Percentiles rank a stretch among this genome's conserved stretches.
phyloP scores from a whole-genome alignment of 2,888 invertebrate species.

The Melinopterus prodromus region DNA sequence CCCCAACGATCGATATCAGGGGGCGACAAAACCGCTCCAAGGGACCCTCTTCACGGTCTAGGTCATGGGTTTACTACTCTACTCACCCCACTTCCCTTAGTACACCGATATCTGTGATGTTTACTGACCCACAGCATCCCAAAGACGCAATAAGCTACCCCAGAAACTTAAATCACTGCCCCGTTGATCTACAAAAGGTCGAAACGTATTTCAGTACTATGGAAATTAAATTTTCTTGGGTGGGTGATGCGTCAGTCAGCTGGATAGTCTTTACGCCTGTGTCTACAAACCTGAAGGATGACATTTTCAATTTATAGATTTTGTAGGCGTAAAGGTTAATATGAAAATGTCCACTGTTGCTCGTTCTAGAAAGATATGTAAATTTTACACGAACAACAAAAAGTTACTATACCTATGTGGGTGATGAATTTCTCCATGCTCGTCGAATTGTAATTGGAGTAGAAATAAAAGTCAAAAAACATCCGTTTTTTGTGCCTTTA shows the following conservation, averaged over 20 bases:
- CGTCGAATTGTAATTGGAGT: too few relatives aligned
- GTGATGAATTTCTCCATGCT: too few relatives aligned
- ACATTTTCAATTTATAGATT: background rate
- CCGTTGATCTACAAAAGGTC: background rate
- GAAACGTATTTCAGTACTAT: background rate
- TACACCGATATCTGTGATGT: background rate
- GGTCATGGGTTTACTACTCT: background rate
- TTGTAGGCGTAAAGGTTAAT: slow-evolving; percentile 4
- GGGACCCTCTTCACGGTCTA: background rate
- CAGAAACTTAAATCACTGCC: background rate
- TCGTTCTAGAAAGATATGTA: background rate
- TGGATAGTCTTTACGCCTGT: background rate
- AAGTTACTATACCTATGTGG: too few relatives aligned
- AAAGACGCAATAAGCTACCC: background rate
- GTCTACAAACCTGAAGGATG: background rate
- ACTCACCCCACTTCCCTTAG: background rate
- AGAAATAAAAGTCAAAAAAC: too few relatives aligned
- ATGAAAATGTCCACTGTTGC: background rate
- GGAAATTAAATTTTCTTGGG: background rate
- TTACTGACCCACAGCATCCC: background rate
- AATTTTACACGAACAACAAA: background rate
- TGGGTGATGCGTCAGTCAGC: background rate
- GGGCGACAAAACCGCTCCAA: background rate
- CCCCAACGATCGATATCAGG: background rate
- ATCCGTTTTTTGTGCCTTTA: too few relatives aligned